Conservation (phyloP, 2,888 invertebrate genomes). For the Noctua janthina region DNA sequence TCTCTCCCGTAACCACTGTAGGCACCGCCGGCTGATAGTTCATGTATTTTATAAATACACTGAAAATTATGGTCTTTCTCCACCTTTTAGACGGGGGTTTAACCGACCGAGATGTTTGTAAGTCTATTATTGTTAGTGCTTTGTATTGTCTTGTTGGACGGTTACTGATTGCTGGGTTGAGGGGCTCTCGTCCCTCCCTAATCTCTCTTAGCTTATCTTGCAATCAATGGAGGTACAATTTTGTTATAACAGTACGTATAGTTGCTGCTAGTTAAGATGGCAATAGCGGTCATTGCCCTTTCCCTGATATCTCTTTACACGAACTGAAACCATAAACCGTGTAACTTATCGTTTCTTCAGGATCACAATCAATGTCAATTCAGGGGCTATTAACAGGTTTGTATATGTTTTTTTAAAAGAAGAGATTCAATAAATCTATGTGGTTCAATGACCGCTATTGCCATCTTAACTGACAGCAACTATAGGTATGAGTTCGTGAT, state of each 20-base stretch:
- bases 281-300: no score
- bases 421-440: no score
- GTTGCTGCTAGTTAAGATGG: no score
- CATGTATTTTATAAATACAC: constrained; percentile 55
- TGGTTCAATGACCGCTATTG: no score
- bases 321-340: no score
- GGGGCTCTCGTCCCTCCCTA: constrained; percentile 40
- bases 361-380: no score
- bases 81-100: constrained; percentile 25
- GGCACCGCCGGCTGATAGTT: constrained; percentile 44
- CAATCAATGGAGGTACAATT: constrained; percentile 47
- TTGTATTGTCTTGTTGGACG: constrained; percentile 42
- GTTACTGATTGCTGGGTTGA: constrained; percentile 55
- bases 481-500: constrained; percentile 10
- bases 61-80: constrained; percentile 48
- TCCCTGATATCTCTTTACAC: no score
- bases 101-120: constrained; percentile 32
- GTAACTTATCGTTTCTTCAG: no score
- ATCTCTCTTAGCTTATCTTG: constrained; percentile 45
- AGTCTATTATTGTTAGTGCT: constrained; percentile 25
- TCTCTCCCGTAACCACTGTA: constrained; percentile 51
- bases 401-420: no score
- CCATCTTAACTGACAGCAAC: no score
- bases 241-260: constrained; percentile 4
- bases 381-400: no score